phyloP scores from a whole-genome alignment of 2,113 vertebrate species.

The Myotis davidii region DNA sequence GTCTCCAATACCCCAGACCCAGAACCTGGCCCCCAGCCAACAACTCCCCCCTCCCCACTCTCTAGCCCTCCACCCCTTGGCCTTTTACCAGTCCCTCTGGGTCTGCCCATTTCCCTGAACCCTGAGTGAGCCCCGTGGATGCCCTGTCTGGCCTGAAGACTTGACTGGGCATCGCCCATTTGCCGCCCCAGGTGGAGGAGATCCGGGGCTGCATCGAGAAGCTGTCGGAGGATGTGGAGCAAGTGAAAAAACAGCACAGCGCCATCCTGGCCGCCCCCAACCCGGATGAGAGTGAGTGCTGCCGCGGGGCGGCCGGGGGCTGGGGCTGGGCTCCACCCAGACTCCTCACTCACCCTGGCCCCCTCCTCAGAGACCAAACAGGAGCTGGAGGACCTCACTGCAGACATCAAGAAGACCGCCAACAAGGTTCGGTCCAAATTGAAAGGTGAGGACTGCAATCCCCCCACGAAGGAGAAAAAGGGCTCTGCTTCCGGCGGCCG shows the following conservation, averaged over 20 bases:
- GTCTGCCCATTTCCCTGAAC: neutral
- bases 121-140: neutral
- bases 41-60: neutral
- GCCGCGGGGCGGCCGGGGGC: accelerated
- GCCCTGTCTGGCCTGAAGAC: neutral
- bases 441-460: conserved; percentile 89
- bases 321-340: neutral
- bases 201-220: conserved; percentile 95
- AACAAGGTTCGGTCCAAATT: conserved; percentile 99
- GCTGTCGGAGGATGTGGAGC: conserved; percentile 95
- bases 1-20: neutral
- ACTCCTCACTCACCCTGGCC: neutral
- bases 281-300: conserved; percentile 93
- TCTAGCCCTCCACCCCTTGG: neutral
- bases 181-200: conserved; percentile 90
- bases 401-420: conserved; percentile 98
- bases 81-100: neutral
- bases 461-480: neutral
- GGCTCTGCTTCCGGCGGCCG: neutral
- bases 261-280: conserved; percentile 95
- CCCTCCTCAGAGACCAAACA: conserved; percentile 92
- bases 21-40: neutral
- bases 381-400: conserved; percentile 96
- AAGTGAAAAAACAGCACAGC: conserved; percentile 96
- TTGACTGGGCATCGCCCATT: neutral